phyloP scores from a whole-genome alignment of 2,888 invertebrate species.

The Microdon myrmicae region DNA sequence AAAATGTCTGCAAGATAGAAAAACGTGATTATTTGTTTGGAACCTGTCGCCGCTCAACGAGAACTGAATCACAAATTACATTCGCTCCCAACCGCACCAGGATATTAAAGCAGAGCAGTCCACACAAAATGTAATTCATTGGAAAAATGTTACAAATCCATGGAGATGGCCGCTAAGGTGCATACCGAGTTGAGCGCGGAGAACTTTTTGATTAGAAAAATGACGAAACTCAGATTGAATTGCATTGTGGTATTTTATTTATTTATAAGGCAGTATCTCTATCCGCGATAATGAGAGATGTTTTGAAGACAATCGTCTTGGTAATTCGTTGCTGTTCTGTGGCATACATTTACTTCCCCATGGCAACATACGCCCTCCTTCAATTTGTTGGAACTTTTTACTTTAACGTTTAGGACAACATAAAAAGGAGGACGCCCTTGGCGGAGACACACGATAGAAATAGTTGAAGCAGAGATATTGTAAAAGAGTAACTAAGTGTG shows the following conservation, averaged over 20 bases:
- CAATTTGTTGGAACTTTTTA: too few species aligned
- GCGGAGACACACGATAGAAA: constrained; percentile 5
- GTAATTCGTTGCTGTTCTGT: constrained; percentile 4
- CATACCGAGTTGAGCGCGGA: neutral
- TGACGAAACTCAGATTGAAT: constrained; percentile 44
- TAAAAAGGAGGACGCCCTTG: too few species aligned
- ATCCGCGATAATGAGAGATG: constrained; percentile 29
- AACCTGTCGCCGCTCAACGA: constrained; percentile 51
- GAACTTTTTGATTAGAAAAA: constrained; percentile 49
- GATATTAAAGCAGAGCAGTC: constrained; percentile 30
- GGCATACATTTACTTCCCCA: constrained; percentile 16
- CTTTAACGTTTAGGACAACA: too few species aligned
- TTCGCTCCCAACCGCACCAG: constrained; percentile 13
- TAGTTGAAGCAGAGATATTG: constrained; percentile 9
- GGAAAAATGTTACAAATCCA: constrained; percentile 46
- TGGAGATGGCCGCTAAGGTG: neutral
- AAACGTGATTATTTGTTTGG: constrained; percentile 51
- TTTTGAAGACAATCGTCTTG: constrained; percentile 15
- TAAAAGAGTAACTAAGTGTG: constrained; percentile 45
- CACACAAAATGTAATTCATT: constrained; percentile 47
- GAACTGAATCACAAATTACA: constrained; percentile 49
- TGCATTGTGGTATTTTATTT: too few species aligned
- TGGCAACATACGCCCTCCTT: constrained; percentile 41
- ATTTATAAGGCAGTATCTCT: too few species aligned
- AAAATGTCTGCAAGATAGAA: constrained; percentile 51